Conservation (phyloP, 2,113 vertebrate species). For the Hirundichthys speculiger region DNA sequence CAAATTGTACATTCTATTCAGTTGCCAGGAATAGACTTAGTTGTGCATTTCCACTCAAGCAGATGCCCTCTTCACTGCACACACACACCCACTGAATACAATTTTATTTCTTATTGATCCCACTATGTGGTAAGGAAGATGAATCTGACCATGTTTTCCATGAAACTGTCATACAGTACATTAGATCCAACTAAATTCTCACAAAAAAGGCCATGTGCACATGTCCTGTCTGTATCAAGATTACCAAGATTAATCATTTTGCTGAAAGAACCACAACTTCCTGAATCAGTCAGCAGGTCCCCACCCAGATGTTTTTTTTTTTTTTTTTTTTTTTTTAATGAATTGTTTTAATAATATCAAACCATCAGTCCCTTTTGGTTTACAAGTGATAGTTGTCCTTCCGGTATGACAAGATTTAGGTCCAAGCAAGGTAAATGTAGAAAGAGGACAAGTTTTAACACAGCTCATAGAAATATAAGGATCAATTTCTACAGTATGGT, state of each 20-base stretch:
- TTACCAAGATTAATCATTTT: background rate
- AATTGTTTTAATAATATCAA: too few species aligned
- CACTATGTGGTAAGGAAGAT: slow-evolving; percentile 22
- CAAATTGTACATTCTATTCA: slow-evolving; percentile 30
- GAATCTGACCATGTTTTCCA: slow-evolving; percentile 27
- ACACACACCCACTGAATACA: slow-evolving; percentile 18
- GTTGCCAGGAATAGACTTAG: slow-evolving; percentile 41
- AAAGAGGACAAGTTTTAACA: background rate
- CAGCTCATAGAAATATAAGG: background rate
- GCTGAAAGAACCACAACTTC: background rate
- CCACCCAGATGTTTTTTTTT: too few species aligned
- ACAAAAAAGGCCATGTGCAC: slow-evolving; percentile 22
- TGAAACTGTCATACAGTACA: background rate
- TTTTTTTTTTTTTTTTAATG: too few species aligned
- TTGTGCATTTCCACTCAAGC: slow-evolving; percentile 26
- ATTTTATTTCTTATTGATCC: slow-evolving; percentile 38
- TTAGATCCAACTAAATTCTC: slow-evolving; percentile 10
- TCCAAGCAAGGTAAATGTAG: background rate
- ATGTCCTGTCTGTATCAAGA: slow-evolving; percentile 24
- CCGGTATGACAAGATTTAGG: background rate
- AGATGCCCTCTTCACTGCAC: slow-evolving; percentile 9
- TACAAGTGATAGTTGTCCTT: too few species aligned
- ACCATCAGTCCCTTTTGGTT: too few species aligned
- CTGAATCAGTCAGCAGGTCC: too few species aligned
- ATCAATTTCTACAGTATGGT: background rate